Evolutionary conservation across 92 coral and sea anemone genomes (phyloP).

Genomic region (Pocillopora grandis): DNA sequence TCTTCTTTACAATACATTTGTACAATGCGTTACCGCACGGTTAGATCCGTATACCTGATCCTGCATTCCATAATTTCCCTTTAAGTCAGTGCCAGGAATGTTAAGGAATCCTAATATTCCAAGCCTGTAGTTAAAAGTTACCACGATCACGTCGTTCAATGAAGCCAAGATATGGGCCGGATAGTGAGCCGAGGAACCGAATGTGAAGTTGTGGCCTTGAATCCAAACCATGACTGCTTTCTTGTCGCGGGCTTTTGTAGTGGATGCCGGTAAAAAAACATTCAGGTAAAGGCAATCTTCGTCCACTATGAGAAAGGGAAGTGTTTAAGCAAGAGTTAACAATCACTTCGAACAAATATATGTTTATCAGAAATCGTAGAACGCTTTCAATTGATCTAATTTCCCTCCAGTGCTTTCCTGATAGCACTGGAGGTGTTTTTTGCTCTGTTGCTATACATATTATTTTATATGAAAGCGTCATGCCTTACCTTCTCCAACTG

Average conservation of each 20-base stretch:
- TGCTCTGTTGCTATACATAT: too few species aligned
- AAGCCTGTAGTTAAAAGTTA: slow-evolving; percentile 61
- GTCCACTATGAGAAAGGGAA: slow-evolving; percentile 3
- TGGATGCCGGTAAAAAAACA: slow-evolving; percentile 49
- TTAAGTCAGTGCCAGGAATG: slow-evolving; percentile 52
- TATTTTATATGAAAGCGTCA: background rate
- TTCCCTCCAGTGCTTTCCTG: too few species aligned
- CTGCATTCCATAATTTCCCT: slow-evolving; percentile 70
- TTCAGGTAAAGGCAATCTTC: slow-evolving; percentile 70
- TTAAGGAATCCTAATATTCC: slow-evolving; percentile 68
- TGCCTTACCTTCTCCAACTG: background rate
- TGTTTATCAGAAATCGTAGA: too few species aligned
- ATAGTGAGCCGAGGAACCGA: slow-evolving; percentile 46
- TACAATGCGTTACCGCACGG: too few species aligned
- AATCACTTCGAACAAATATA: too few species aligned
- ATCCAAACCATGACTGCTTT: slow-evolving; percentile 74
- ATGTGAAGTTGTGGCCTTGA: slow-evolving; percentile 57
- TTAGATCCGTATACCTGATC: slow-evolving; percentile 56
- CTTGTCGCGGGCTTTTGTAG: slow-evolving; percentile 33
- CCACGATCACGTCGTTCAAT: slow-evolving; percentile 64
- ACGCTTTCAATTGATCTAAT: too few species aligned
- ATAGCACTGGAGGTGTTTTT: too few species aligned
- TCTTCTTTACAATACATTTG: too few species aligned
- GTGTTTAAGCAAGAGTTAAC: too few species aligned
- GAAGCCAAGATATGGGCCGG: slow-evolving; percentile 50